These are phyloP conservation scores for Anseranas semipalmata DNA, from an alignment of 2,113 vertebrate species.

Conservation along the genomic window DNA sequence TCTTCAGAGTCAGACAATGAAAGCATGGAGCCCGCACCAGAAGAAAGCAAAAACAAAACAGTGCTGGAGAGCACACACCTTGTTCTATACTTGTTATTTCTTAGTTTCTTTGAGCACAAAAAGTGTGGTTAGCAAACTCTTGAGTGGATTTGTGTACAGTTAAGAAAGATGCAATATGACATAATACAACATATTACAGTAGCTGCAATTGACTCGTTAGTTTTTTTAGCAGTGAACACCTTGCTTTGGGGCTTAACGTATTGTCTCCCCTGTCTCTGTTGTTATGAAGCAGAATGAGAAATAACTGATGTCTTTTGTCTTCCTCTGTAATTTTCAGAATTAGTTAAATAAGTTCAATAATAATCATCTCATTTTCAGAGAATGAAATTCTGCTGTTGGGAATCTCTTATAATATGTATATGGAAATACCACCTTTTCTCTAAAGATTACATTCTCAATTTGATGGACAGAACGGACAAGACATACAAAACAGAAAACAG, in stretches of 20 bases:
- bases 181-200: not conserved
- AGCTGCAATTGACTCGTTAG: not conserved
- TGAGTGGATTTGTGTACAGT: not conserved
- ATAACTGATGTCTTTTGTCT: not conserved
- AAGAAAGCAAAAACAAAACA: not conserved
- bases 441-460: not conserved
- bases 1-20: not conserved
- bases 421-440: not conserved
- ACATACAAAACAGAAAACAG: not conserved
- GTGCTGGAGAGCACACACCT: not conserved
- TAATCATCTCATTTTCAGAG: not conserved
- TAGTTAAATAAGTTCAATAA: not conserved
- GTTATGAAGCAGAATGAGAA: not conserved
- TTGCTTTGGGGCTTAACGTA: not conserved
- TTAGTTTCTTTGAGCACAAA: not conserved
- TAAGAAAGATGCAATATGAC: not conserved
- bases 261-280: not conserved
- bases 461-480: not conserved
- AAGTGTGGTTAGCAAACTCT: not conserved
- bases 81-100: not conserved
- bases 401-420: not conserved
- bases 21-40: not conserved
- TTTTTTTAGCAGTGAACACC: not conserved
- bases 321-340: not conserved
- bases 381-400: not conserved